Evolutionary conservation across 2,797 vertebrate species (phyloP).

Genomic region (Micropoecilia bifurca): DNA sequence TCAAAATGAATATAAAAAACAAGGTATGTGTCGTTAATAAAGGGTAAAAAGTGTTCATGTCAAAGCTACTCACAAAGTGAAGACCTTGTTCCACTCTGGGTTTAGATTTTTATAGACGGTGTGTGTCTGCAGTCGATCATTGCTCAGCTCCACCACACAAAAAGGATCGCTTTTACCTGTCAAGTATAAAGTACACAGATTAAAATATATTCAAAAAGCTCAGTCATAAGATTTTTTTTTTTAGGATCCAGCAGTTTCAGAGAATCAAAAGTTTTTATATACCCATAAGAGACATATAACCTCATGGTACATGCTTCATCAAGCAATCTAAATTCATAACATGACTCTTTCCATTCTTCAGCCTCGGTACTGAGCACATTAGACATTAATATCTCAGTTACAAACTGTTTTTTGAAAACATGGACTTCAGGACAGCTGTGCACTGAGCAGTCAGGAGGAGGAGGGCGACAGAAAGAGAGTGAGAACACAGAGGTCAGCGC

Average conservation of each 20-base stretch:
- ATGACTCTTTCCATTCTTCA: constrained; percentile 54
- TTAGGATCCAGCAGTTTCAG: neutral
- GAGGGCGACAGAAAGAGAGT: constrained; percentile 35
- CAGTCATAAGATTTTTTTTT: constrained; percentile 3
- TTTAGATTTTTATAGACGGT: constrained; percentile 98
- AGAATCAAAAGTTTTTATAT: neutral
- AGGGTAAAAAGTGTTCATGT: neutral
- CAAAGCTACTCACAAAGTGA: constrained; percentile 92
- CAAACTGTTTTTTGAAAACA: constrained; percentile 56
- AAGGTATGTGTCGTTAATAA: neutral
- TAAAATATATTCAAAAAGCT: neutral
- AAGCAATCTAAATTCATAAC: constrained; percentile 56
- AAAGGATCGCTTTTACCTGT: constrained; percentile 98
- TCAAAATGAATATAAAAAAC: neutral
- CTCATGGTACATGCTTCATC: constrained; percentile 28
- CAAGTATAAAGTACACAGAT: constrained; percentile 1
- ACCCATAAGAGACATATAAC: neutral
- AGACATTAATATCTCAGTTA: constrained; percentile 53
- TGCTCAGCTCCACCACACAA: constrained; percentile 97
- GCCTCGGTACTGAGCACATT: constrained; percentile 20
- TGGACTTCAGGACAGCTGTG: constrained; percentile 49
- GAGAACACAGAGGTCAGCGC: constrained; percentile 34
- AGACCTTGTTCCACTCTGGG: constrained; percentile 98
- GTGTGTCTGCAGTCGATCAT: constrained; percentile 95
- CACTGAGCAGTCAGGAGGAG: constrained; percentile 50